These are phyloP conservation scores for Notamacropus eugenii DNA, from an alignment of 2,797 vertebrate genomes.

Conservation along the genomic window DNA sequence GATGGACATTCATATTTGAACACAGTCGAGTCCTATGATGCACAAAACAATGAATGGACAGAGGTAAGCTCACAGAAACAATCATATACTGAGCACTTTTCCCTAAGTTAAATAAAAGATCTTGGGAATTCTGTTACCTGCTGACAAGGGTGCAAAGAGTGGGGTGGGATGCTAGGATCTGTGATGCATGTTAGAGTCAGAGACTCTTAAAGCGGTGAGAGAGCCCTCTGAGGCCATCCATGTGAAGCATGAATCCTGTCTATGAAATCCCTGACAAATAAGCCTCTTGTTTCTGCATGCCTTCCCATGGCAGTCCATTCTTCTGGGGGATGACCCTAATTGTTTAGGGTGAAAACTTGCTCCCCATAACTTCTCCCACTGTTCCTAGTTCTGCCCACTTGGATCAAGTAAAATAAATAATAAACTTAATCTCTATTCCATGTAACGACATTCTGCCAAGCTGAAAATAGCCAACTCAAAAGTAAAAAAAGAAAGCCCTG, in stretches of 20 bases:
- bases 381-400: neutral
- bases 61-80: conserved; percentile 86
- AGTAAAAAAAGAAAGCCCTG: neutral
- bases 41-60: conserved; percentile 97
- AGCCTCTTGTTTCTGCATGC: neutral
- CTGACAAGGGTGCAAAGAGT: neutral
- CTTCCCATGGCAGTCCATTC: neutral
- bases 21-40: conserved; percentile 96
- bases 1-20: conserved; percentile 95
- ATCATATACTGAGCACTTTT: conserved; percentile 18
- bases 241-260: neutral
- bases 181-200: neutral
- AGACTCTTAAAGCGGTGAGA: neutral
- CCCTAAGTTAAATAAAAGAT: neutral
- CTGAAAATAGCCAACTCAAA: neutral
- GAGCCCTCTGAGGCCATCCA: neutral
- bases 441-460: neutral
- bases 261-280: neutral
- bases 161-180: neutral
- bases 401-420: neutral
- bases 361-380: neutral
- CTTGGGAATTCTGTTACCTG: neutral
- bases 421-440: neutral
- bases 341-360: neutral
- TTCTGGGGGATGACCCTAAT: neutral